phyloP scores from a whole-genome alignment of 2,113 vertebrate species.

The Tragelaphus imberbis region DNA sequence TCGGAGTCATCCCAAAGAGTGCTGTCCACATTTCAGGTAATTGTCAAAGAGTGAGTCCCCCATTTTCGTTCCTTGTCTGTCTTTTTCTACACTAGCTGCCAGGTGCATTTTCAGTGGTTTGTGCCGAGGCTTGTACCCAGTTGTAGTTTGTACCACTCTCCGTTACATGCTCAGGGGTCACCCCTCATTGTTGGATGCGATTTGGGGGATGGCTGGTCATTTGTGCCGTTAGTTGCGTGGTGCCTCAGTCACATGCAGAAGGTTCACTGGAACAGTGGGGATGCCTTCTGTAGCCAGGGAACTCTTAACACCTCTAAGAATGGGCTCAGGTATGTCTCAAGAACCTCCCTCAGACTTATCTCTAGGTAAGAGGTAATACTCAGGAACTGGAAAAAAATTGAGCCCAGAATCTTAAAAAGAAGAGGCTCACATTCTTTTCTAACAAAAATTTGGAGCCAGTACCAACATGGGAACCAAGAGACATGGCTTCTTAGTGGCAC shows the following conservation, averaged over 20 bases:
- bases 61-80: neutral
- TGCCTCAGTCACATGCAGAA: neutral
- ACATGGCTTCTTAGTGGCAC: neutral
- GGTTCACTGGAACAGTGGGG: neutral
- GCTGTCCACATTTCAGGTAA: neutral
- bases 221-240: neutral
- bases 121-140: rapidly evolving
- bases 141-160: neutral
- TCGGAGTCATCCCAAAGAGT: neutral
- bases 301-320: neutral
- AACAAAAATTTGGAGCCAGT: neutral
- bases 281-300: neutral
- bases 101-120: neutral
- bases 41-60: neutral
- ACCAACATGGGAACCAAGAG: neutral
- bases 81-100: neutral
- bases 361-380: neutral
- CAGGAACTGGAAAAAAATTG: neutral
- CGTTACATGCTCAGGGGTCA: neutral
- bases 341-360: neutral
- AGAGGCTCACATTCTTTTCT: neutral
- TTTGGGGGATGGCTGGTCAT: neutral
- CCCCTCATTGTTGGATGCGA: rapidly evolving
- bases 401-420: neutral
- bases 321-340: neutral